Evolutionary conservation across 2,113 vertebrate species (phyloP), one percentile per base, ranked within the genome.

Genomic region (Lathamus discolor): DNA sequence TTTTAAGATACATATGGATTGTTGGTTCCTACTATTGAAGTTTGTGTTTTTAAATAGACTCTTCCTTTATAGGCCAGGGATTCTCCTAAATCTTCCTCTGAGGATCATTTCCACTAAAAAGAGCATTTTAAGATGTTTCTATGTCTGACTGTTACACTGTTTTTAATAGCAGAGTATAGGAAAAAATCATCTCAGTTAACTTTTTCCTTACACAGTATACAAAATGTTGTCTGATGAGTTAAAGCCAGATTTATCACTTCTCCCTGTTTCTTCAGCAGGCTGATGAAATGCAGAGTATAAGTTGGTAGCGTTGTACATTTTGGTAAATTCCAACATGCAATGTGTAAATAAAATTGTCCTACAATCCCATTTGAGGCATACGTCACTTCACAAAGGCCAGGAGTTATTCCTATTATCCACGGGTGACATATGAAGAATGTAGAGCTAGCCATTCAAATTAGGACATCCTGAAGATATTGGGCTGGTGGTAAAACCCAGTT

Each of bases 381-480:
- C 19, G 10, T 52, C 35, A 22, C 48, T 83, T 93, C 87, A 78
- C 75, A 81, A 63, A 83, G 55, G 63, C 33, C 61, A 10, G 82
- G 66, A 57, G 35, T 93, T 69, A 81, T 68, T 69, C 37, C 74
- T 29, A 0, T 44, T 92, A 31, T 76, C 63, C 54, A 59, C 59
- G 67, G 81, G 64, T 88, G 63, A 83, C 93, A 48, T 14, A 27
- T 73, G 82, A 77, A 4, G 8, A 88, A 48, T 31, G 12, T 7
- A 20, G 77, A 72, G 52, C 28, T 75, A 83, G 43, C 39, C 74
- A 44, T 85, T 96, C 63, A 77, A 17, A 92, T 89, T n/a, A 85
- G 88, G 63, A 75, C 79, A 59, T 87, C 62, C 89, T 90, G 49
- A 76, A 96, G 93, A 89, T 82, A 77, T 7, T 92, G 82, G 84